Conservation (phyloP, 2,888 invertebrate genomes). For the Catotricha subobsoleta region DNA sequence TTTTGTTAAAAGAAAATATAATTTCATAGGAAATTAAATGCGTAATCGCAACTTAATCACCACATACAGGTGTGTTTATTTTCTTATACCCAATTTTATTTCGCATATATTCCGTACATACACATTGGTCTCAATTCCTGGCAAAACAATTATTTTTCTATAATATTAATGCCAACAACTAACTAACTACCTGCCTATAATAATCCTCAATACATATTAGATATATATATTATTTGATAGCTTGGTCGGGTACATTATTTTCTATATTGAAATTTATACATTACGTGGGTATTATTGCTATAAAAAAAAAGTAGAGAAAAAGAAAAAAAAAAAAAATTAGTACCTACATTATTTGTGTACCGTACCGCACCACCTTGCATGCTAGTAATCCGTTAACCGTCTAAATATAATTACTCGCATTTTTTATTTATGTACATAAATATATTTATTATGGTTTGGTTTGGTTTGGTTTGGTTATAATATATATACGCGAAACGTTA, state of each 20-base stretch:
- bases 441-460: neutral
- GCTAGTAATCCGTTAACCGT: slow-evolving; percentile 12
- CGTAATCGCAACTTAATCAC: neutral
- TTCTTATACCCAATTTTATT: neutral
- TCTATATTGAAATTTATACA: no score
- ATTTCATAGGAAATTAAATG: neutral
- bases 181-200: no score
- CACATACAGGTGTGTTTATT: neutral
- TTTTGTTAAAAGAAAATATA: no score
- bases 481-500: neutral
- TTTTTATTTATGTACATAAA: neutral
- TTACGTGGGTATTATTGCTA: no score
- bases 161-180: no score
- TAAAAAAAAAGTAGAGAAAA: neutral
- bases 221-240: no score
- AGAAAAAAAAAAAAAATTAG: neutral
- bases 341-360: neutral
- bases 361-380: slow-evolving; percentile 7
- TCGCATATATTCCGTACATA: no score
- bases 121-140: no score
- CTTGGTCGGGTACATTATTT: no score
- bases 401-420: slow-evolving; percentile 7
- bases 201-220: no score
- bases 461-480: neutral
- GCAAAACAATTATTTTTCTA: no score